Conservation (phyloP, 2,113 vertebrate species). For the Tringa solitaria region DNA sequence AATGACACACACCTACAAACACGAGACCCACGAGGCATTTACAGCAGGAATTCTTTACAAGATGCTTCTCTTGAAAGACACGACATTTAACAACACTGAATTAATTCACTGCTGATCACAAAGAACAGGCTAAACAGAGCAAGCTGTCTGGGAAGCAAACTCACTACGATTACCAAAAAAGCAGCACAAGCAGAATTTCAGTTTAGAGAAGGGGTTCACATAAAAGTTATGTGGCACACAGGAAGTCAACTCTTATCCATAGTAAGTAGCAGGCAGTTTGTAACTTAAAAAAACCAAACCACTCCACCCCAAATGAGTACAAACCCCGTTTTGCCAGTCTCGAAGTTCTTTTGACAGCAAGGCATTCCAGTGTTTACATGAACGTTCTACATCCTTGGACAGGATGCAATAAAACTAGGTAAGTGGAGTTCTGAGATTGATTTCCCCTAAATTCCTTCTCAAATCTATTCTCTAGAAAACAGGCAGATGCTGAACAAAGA, state of each 20-base stretch:
- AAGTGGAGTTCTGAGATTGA: not conserved
- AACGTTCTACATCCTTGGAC: not conserved
- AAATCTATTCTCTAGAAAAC: not conserved
- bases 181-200: not conserved
- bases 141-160: conserved; percentile 4
- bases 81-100: not conserved
- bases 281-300: not conserved
- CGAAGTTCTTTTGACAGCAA: not conserved
- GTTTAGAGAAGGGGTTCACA: conserved; percentile 43
- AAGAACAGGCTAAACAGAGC: not conserved
- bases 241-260: not conserved
- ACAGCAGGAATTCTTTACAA: not conserved
- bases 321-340: not conserved
- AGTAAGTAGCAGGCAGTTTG: not conserved
- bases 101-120: not conserved
- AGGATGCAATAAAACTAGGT: not conserved
- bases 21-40: not conserved
- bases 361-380: not conserved
- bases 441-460: not conserved
- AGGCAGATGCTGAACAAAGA: not conserved
- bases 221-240: conserved; percentile 36
- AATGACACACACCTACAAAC: not conserved
- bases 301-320: not conserved
- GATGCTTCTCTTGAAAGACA: not conserved
- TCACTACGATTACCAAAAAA: not conserved